Evolutionary conservation across 2,888 invertebrate species (phyloP).

Genomic region (Orthosia gothica): DNA sequence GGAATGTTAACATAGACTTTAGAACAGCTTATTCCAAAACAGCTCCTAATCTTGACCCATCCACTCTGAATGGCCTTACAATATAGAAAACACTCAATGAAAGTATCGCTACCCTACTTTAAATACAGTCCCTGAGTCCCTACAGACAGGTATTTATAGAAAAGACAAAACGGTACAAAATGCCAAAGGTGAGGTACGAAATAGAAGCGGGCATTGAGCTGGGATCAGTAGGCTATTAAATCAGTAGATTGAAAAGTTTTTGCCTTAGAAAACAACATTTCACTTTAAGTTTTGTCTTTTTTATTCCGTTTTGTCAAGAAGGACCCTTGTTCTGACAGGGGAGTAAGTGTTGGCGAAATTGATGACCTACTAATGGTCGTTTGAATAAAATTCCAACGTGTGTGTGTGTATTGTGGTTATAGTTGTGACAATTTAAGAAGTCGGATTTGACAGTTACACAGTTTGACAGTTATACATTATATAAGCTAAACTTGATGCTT

Average conservation of each 20-base stretch:
- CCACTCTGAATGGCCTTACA: background rate
- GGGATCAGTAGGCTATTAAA: conserved; percentile 39
- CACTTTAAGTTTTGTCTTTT: conserved; percentile 20
- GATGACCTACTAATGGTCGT: background rate
- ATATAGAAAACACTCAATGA: conserved; percentile 13
- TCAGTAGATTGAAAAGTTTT: conserved; percentile 25
- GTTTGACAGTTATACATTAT: no score
- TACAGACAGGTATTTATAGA: conserved; percentile 30
- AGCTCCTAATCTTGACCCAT: background rate
- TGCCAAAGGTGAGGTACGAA: conserved; percentile 41
- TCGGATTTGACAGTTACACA: no score
- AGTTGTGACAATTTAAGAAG: no score
- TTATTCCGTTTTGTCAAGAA: conserved; percentile 20
- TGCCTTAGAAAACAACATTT: conserved; percentile 24
- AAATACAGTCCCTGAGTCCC: conserved; percentile 22
- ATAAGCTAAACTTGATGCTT: no score
- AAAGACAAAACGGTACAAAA: conserved; percentile 34
- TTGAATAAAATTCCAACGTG: no score
- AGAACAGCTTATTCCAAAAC: background rate
- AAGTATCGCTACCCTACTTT: conserved; percentile 21
- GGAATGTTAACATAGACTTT: background rate
- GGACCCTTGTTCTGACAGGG: conserved; percentile 5
- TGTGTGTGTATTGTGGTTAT: no score
- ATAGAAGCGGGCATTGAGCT: conserved; percentile 36
- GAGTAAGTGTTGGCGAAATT: conserved; percentile 16